Percentiles rank a stretch among this genome's conserved stretches.
phyloP scores from a whole-genome alignment of 2,888 invertebrate species.

The Nemotelus nigrinus region DNA sequence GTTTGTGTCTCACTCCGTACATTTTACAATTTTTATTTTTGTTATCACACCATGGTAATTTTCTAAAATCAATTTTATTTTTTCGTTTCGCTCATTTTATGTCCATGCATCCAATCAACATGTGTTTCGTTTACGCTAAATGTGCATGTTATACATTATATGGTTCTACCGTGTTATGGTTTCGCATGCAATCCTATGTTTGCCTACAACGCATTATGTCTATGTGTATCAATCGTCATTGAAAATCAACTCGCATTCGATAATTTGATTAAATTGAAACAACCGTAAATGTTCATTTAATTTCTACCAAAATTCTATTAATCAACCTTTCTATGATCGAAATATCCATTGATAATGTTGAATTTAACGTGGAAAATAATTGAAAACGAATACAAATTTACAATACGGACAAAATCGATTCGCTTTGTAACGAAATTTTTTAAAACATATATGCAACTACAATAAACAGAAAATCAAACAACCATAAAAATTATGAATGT shows the following conservation, averaged over 20 bases:
- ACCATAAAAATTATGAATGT: slow-evolving; percentile 43
- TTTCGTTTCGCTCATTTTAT: slow-evolving; percentile 27
- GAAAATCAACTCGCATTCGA: slow-evolving; percentile 25
- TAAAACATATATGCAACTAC: background rate
- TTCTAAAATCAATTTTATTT: background rate
- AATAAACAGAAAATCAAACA: slow-evolving; percentile 39
- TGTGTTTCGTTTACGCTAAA: no score
- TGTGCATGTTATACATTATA: no score
- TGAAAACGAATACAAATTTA: no score
- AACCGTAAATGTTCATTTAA: background rate
- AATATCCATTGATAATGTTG: no score
- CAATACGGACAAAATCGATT: no score
- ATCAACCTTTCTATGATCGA: background rate
- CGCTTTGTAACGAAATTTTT: no score
- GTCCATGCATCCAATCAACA: slow-evolving; percentile 16
- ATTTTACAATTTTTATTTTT: no score
- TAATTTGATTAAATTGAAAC: slow-evolving; percentile 29
- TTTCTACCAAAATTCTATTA: background rate
- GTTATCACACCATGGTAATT: no score
- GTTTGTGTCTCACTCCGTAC: no score
- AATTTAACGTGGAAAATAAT: no score
- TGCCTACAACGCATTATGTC: slow-evolving; percentile 27
- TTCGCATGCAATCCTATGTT: slow-evolving; percentile 35
- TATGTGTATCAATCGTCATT: slow-evolving; percentile 26
- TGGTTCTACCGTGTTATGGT: background rate